Percentiles rank a stretch among this genome's conserved stretches.
Evolutionary conservation across 2,888 invertebrate species (phyloP).

Genomic region (Phengaris arion): DNA sequence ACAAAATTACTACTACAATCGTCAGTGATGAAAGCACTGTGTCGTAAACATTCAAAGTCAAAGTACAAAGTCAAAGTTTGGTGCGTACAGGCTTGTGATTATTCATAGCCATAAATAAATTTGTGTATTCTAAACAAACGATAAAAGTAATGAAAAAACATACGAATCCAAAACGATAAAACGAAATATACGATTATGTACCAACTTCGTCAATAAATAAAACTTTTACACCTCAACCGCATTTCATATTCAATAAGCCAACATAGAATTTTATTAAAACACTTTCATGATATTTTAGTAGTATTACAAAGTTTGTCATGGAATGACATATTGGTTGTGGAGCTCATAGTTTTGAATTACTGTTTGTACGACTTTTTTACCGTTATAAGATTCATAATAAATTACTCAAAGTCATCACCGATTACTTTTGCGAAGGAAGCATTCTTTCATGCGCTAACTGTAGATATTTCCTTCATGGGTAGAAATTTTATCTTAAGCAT

Average conservation of each 20-base stretch:
- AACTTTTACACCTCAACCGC: conserved; percentile 16
- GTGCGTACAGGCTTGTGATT: no score
- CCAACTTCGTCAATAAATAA: conserved; percentile 25
- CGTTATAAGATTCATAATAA: no score
- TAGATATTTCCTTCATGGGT: neutral
- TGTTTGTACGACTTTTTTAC: neutral
- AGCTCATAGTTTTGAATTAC: neutral
- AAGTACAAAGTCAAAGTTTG: no score
- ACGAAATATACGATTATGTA: conserved; percentile 24
- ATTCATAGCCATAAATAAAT: no score
- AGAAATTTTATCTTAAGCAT: no score
- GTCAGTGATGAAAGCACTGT: no score
- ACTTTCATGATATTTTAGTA: conserved; percentile 7
- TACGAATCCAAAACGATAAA: conserved; percentile 26
- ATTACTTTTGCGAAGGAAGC: no score
- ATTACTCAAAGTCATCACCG: no score
- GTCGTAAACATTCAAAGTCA: no score
- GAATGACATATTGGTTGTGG: neutral
- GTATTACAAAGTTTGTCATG: neutral
- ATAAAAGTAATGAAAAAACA: conserved; percentile 26
- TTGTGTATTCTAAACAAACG: neutral
- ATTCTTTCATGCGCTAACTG: neutral
- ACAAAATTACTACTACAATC: neutral
- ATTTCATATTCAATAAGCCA: conserved; percentile 21
- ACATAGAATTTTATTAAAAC: conserved; percentile 23